Evolutionary conservation across 2,888 invertebrate species (phyloP), one percentile per base, ranked within the genome.

Genomic region (Drosophila paranaensis): DNA sequence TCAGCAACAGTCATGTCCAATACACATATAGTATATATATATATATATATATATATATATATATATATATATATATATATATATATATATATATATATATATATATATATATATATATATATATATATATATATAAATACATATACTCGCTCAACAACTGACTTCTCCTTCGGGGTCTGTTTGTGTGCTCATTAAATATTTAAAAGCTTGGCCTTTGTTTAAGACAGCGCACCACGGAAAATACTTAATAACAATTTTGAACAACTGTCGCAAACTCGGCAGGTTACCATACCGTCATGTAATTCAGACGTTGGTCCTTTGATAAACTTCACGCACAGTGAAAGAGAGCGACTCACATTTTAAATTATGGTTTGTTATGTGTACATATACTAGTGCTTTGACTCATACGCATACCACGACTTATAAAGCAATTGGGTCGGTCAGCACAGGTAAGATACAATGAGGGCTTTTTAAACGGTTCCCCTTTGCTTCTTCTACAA

Each of bases 131-230:
- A 35, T 20, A 10, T 42, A 42, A 10, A 16, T 42, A 10, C 14
- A 40, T 40, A 50, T 54, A 56, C 51, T 48, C 25, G 14, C 45
- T 54, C 33, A 54, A 37, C 63, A 39, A 20, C 45, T 53, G 45
- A 46, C 58, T 57, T 66, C 45, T 71, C 60, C 71, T 71, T 64
- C 71, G 66, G 62, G 66, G 53, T 51, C 45, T 73, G 74, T 74
- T 76, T 88, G 84, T 86, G 76, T 78, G 77, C 87, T 85, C 87
- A 85, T 85, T 85, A 85, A 89, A 85, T 89, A 85, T 85, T 85
- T 89, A 89, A 85, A 77, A 89, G 84, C 89, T 81, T 89, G 84
- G 81, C 82, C 84, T 85, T 85, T 85, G 84, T 85, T 89, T 85
- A 74, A 71, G 71, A 67, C 71, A 58, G 66, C 62, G 70, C 58